Base-by-base conservation (phyloP, 2,797 vertebrate genomes). In the Synanceia verrucosa region DNA sequence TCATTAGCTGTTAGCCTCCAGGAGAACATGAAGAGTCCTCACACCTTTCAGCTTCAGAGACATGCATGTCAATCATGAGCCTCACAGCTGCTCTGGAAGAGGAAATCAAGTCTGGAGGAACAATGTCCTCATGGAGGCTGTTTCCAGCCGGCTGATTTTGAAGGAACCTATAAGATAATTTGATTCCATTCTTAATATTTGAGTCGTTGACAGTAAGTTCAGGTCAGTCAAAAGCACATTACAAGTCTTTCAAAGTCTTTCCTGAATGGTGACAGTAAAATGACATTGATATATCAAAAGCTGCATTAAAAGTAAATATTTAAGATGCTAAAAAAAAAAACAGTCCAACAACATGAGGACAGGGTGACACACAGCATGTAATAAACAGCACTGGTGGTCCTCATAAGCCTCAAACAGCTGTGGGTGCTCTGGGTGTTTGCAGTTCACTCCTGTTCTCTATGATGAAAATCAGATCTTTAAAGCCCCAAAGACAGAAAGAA, bases 381-480 rank as follows among this genome's bases (percentile, higher is more conserved):
- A 21, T 52, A 11, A 71, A 73, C 18, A 16, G 37, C 52, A 21
- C 14, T 19, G 58, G 26, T 12, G 4, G 28, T 23, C 66, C 21
- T 51, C 28, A 58, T 39, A 31, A 46, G 37, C 71, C 53, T 9
- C 50, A n/a, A 39, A 64, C 28, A 44, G 37, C 4, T 16, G 9
- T 19, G 0, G n/a, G 36, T 19, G 59, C 66, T 73, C 53, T 37
- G 24, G 26, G 46, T 4, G 3, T 71, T 59, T 65, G 58, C 53
- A 69, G 37, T 63, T 9, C 52, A 70, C 57, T 71, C 46, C n/a
- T 19, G n/a, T 24, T 63, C 53, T 56, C 46, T 60, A 57, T 80
- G 67, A 71, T 72, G 52, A 73, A 70, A 80, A 58, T 26, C 26
- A 47, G n/a, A 72, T 79, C 62, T 76, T 68, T 82, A 76, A 79